phyloP scores from a whole-genome alignment of 2,113 vertebrate genomes.

The Astur gentilis region DNA sequence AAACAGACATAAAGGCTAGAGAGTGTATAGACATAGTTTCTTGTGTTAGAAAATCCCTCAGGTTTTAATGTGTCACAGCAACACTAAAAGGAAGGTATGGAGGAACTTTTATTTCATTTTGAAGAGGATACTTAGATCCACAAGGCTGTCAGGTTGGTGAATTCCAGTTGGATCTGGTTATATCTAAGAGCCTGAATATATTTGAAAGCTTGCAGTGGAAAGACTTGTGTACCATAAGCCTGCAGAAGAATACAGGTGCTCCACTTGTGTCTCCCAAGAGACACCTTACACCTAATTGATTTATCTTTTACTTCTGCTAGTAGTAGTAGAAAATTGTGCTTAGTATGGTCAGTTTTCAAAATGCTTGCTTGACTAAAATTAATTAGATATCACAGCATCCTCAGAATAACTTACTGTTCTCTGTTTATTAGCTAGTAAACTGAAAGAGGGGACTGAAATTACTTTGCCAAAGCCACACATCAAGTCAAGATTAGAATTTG shows the following conservation, averaged over 20 bases:
- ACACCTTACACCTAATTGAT: background rate
- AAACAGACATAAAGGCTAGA: background rate
- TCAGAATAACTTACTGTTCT: conserved; percentile 13
- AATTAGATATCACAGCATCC: background rate
- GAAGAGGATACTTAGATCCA: background rate
- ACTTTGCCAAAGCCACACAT: conserved; percentile 2
- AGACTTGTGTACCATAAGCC: background rate
- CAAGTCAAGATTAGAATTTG: conserved; percentile 28
- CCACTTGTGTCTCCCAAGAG: background rate
- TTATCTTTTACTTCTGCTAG: background rate
- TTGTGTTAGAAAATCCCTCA: background rate
- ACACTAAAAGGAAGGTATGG: background rate
- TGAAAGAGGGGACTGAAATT: conserved; percentile 22
- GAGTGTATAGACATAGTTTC: background rate
- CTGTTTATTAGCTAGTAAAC: conserved; percentile 34
- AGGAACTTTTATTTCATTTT: background rate
- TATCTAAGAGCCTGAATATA: background rate
- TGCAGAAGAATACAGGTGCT: background rate
- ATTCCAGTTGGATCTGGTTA: background rate
- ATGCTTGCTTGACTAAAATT: conserved; percentile 24
- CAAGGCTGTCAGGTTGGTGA: background rate
- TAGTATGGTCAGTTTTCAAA: conserved; percentile 8
- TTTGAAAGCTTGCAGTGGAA: background rate
- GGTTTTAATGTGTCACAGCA: background rate
- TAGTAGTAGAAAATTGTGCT: background rate